Evolutionary conservation across 2,113 vertebrate genomes (phyloP).

Genomic region (Apodemus speciosus): DNA sequence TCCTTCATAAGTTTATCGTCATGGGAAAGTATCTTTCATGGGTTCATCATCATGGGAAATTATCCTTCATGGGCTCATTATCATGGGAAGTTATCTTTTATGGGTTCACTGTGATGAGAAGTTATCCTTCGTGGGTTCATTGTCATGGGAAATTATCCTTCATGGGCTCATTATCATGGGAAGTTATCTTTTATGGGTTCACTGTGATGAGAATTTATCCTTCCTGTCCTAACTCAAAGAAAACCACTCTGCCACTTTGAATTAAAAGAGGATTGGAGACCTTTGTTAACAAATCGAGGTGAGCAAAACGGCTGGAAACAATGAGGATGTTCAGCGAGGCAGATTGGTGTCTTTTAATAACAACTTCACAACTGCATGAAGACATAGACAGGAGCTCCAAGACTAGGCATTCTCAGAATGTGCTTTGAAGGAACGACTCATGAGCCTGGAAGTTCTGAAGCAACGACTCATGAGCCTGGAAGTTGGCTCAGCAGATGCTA

Average conservation of each 20-base stretch:
- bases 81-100: too few species aligned
- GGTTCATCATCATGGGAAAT: constrained; percentile 47
- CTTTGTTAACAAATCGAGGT: constrained; percentile 46
- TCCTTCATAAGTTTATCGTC: too few species aligned
- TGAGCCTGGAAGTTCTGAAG: too few species aligned
- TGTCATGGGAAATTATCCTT: too few species aligned
- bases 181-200: too few species aligned
- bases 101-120: constrained; percentile 48
- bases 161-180: too few species aligned
- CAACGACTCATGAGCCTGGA: background rate
- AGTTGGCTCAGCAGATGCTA: background rate
- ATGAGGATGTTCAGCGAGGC: constrained; percentile 18
- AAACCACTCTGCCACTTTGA: constrained; percentile 63
- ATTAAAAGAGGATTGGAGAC: constrained; percentile 61
- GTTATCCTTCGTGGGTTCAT: too few species aligned
- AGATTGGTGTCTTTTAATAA: constrained; percentile 47
- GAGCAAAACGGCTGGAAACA: constrained; percentile 29
- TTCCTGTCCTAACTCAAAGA: constrained; percentile 64
- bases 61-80: background rate
- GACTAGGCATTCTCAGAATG: background rate
- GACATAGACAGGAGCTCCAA: background rate
- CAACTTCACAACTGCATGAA: constrained; percentile 46
- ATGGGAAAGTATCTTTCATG: background rate
- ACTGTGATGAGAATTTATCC: background rate
- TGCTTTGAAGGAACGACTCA: too few species aligned